Evolutionary conservation across 2,113 vertebrate genomes (phyloP).

Genomic region (Etheostoma cragini): DNA sequence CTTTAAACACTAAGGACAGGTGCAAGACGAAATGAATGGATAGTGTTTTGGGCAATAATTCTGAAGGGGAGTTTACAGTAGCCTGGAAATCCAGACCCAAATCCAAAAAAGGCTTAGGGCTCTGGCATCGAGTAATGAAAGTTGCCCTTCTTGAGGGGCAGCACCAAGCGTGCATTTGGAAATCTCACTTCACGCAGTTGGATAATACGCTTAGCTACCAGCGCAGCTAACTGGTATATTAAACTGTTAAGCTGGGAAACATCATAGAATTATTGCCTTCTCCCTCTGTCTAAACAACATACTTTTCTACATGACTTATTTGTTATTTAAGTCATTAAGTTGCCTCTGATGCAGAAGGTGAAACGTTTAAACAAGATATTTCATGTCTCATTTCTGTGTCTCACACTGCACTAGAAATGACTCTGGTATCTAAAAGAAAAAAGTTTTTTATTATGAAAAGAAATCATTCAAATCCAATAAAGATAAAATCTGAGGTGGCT

Average conservation of each 20-base stretch:
- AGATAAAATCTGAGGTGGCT: slow-evolving; percentile 21
- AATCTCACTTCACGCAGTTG: no score
- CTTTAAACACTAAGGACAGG: slow-evolving; percentile 16
- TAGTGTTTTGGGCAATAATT: background rate
- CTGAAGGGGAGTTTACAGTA: background rate
- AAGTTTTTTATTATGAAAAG: slow-evolving; percentile 24
- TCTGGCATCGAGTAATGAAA: no score
- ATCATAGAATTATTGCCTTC: background rate
- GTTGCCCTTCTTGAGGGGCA: no score
- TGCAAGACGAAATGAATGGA: slow-evolving; percentile 13
- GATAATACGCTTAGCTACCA: no score
- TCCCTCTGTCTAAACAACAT: background rate
- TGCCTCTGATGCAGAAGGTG: background rate
- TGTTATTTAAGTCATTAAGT: background rate
- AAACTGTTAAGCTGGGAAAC: background rate
- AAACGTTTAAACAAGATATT: background rate
- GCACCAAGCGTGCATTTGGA: no score
- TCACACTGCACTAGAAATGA: background rate
- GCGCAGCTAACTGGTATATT: no score
- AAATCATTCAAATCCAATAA: slow-evolving; percentile 22
- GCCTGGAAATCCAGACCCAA: no score
- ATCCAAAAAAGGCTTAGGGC: no score
- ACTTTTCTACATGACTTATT: background rate
- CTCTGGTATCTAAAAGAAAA: background rate
- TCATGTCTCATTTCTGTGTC: background rate